Base-by-base conservation (phyloP, 2,797 vertebrate species). In the Hozukius guyotensis region DNA sequence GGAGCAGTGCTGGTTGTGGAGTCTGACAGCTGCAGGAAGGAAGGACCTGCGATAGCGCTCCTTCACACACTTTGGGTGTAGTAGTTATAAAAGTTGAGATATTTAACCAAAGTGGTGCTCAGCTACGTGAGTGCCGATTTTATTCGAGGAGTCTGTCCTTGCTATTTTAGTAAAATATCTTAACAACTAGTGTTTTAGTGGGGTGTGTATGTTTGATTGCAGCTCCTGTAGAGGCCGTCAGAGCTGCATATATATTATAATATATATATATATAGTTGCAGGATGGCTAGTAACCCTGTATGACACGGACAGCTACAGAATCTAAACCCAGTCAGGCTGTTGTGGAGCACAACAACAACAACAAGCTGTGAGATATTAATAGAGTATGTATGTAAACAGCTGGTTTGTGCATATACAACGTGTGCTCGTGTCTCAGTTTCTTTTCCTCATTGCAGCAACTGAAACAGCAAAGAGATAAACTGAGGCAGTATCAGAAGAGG, bases 381-480 rank as follows among this genome's bases (percentile, higher is more conserved):
- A 1, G 9, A 24, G 34, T 36, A 20, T 49, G 38, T 16, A 20
- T 3, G 10, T 49, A 9, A 60, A 20, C 8, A 9, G 1, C 31
- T 31, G 57, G 14, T 18, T 12, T 32, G 13, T 49, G n/a, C 46
- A 3, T 2, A 27, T 6, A 20, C 57, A 5, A 9, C 12, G 0
- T 22, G 10, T 14, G 2, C 16, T 22, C 2, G 1, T 0, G 8
- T 65, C 4, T 61, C 11, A 9, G 7, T 75, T 31, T 38, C 12
- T 42, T 42, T 42, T 42, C 38, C 8, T 81, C 6, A 6, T 31
- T 61, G 80, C 90, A 99, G 98, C 98, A 99, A 97, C 93, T 99
- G 91, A 99, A 99, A 88, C 98, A 98, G 92, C 98, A 99, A 84
- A 90, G 98, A 87, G 98, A 99, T 94, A 98, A 97, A 72, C 96